Conservation (phyloP, 2,888 invertebrate genomes). For the Hydriomena furcata region DNA sequence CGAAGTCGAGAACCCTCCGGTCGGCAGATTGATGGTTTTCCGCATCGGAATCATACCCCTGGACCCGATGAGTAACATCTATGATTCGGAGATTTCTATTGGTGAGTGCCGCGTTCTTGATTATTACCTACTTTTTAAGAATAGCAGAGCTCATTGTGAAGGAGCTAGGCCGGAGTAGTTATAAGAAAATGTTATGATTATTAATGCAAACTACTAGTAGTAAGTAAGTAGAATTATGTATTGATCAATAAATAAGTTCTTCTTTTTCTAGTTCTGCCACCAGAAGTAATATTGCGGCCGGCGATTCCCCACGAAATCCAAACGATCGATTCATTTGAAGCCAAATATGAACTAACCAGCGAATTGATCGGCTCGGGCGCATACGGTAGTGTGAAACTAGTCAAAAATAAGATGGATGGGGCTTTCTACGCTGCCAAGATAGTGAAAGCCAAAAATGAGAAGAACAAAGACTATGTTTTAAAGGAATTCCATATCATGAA, state of each 20-base stretch:
- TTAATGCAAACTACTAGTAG: too few relatives aligned
- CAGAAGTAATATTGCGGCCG: not conserved
- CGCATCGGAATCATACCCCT: constrained; percentile 31
- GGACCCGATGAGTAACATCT: constrained; percentile 3
- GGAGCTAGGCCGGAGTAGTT: too few relatives aligned
- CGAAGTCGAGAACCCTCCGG: constrained; percentile 33
- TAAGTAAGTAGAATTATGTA: too few relatives aligned
- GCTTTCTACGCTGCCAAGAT: constrained; percentile 92
- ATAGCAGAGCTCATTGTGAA: too few relatives aligned
- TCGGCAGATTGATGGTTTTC: constrained; percentile 37
- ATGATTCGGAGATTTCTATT: constrained; percentile 35
- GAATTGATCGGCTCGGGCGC: constrained; percentile 44
- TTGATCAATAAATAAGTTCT: not conserved
- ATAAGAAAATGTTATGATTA: too few relatives aligned
- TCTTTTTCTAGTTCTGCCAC: constrained; percentile 17
- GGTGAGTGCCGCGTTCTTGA: too few relatives aligned
- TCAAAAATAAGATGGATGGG: constrained; percentile 33
- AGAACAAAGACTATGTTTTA: constrained; percentile 89
- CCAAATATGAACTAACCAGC: constrained; percentile 13
- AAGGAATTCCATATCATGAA: constrained; percentile 96
- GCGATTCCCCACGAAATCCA: not conserved
- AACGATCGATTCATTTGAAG: constrained; percentile 7
- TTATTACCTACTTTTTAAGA: too few relatives aligned
- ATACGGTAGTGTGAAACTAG: constrained; percentile 43
- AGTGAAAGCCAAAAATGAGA: constrained; percentile 88